A percentile compares a stretch with the other conserved stretches of the same genome.
phyloP scores from a whole-genome alignment of 2,113 vertebrate species.

The Arothron firmamentum region DNA sequence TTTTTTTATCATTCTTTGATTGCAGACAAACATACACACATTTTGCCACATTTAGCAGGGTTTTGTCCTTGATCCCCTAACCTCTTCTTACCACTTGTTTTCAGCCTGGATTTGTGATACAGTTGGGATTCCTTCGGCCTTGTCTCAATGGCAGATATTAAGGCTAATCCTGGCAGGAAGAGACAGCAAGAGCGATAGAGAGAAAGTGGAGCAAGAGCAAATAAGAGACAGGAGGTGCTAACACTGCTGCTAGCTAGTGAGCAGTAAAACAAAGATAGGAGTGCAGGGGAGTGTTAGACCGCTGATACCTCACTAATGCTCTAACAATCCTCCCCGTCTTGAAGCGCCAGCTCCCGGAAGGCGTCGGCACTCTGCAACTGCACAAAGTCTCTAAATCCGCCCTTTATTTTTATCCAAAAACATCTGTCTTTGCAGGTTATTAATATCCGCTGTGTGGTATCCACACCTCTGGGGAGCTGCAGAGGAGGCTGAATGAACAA shows the following conservation, averaged over 20 bases:
- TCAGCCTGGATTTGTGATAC: conserved; percentile 20
- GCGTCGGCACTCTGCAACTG: conserved; percentile 1
- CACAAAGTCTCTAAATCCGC: conserved; percentile 23
- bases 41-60: conserved; percentile 35
- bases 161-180: conserved; percentile 36
- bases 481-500: neutral
- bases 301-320: conserved; percentile 47
- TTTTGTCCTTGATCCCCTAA: conserved; percentile 32
- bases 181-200: neutral
- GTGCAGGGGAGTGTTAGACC: conserved; percentile 21
- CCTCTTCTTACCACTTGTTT: conserved; percentile 41
- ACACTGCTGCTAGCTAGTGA: conserved; percentile 3
- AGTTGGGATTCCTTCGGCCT: conserved; percentile 17
- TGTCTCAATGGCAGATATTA: conserved; percentile 31
- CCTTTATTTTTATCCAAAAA: conserved; percentile 21
- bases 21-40: conserved; percentile 9
- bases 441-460: conserved; percentile 20
- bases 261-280: conserved; percentile 6
- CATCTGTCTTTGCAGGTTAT: conserved; percentile 19
- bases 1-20: conserved; percentile 1
- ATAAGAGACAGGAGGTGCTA: conserved; percentile 21
- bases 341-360: conserved; percentile 6
- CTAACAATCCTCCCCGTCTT: conserved; percentile 36
- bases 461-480: neutral
- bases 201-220: conserved; percentile 7